These are phyloP conservation scores for Drosophila colorata DNA, from an alignment of 2,888 invertebrate genomes.

Conservation along the genomic window DNA sequence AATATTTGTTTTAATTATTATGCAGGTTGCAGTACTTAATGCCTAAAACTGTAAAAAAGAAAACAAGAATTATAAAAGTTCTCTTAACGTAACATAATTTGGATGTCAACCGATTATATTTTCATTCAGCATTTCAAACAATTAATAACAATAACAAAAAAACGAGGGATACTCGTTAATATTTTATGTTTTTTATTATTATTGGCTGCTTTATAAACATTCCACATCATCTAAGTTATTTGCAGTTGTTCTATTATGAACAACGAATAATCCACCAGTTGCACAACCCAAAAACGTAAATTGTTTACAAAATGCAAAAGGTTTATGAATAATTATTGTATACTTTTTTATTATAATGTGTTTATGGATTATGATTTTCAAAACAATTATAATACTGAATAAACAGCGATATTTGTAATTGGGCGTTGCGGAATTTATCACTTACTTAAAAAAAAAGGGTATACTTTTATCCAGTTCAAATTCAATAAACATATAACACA, in stretches of 20 bases:
- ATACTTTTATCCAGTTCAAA: slow-evolving; percentile 20
- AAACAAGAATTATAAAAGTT: background rate
- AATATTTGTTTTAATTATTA: slow-evolving; percentile 5
- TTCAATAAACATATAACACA: slow-evolving; percentile 12
- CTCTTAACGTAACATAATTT: background rate
- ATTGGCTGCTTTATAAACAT: too few relatives aligned
- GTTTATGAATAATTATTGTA: background rate
- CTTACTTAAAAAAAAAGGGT: background rate
- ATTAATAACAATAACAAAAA: too few relatives aligned
- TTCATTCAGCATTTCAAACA: background rate
- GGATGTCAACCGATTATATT: background rate
- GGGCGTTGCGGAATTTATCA: too few relatives aligned
- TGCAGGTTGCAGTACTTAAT: slow-evolving; percentile 19
- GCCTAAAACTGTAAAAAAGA: background rate
- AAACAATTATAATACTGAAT: background rate
- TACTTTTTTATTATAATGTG: background rate
- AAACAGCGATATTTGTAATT: too few relatives aligned
- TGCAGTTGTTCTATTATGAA: too few relatives aligned
- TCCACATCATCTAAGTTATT: too few relatives aligned
- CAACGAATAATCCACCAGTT: background rate
- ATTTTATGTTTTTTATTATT: too few relatives aligned
- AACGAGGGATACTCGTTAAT: too few relatives aligned
- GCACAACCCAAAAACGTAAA: background rate
- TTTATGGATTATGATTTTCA: background rate
- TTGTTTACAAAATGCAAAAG: background rate